Percentiles rank a stretch among this genome's conserved stretches.
Evolutionary conservation across 2,888 invertebrate genomes (phyloP).

Genomic region (Pegoplata infirma): DNA sequence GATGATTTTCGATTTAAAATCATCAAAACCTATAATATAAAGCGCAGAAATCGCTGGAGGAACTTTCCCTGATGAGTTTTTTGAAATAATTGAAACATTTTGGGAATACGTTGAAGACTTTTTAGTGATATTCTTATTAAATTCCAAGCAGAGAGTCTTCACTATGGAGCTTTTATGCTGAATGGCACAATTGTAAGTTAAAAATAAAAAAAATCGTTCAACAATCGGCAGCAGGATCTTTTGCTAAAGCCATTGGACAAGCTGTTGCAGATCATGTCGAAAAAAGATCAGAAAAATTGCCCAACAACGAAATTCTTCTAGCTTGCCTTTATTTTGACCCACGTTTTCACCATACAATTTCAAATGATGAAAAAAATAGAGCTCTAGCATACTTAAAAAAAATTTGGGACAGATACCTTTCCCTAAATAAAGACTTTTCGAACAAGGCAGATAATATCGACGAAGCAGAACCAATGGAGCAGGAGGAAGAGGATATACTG

Average conservation of each 20-base stretch:
- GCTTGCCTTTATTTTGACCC: neutral
- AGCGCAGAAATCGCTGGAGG: no score
- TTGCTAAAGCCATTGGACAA: neutral
- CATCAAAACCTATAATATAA: no score
- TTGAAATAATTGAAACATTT: no score
- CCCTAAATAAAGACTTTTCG: neutral
- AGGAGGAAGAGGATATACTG: neutral
- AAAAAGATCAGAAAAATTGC: no score
- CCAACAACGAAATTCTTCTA: no score
- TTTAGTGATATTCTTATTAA: no score
- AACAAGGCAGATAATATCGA: neutral
- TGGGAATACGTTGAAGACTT: no score
- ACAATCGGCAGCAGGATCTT: neutral
- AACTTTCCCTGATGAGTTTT: no score
- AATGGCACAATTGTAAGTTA: neutral
- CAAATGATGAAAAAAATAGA: neutral
- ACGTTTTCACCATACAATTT: neutral
- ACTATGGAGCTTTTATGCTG: no score
- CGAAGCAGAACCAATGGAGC: neutral
- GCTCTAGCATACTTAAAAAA: neutral
- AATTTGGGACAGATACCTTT: neutral
- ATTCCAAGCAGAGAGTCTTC: no score
- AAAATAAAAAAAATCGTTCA: neutral
- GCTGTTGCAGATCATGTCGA: no score
- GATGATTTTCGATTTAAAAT: conserved; percentile 13